A percentile compares a stretch with the other conserved stretches of the same genome.
These are phyloP conservation scores for Stigmatopora nigra DNA, from an alignment of 2,113 vertebrate species.

Conservation along the genomic window DNA sequence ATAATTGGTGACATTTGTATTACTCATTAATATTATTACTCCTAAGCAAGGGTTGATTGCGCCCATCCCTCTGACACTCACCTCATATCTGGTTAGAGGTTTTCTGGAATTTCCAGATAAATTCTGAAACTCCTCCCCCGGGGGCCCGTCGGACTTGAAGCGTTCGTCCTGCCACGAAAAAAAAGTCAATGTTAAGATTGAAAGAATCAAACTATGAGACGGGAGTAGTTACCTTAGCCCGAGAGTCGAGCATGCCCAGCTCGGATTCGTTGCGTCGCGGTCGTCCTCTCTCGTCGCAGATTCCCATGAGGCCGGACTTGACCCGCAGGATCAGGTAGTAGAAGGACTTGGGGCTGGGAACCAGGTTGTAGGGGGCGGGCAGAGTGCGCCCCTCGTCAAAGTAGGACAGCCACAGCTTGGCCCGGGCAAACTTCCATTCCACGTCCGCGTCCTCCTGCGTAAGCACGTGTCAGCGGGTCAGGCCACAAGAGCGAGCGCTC, in stretches of 20 bases:
- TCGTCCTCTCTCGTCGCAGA: slow-evolving; percentile 87
- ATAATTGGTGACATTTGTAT: background rate
- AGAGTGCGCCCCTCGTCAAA: slow-evolving; percentile 95
- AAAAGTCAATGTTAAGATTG: slow-evolving; percentile 14
- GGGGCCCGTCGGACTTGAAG: slow-evolving; percentile 74
- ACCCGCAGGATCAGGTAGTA: slow-evolving; percentile 91
- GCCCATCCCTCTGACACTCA: slow-evolving; percentile 43
- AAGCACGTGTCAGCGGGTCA: slow-evolving; percentile 1
- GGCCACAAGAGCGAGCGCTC: too few species aligned
- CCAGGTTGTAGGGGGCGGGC: slow-evolving; percentile 91
- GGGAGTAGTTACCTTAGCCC: slow-evolving; percentile 71
- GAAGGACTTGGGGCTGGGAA: slow-evolving; percentile 96
- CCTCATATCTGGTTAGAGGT: slow-evolving; percentile 92
- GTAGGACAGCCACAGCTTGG: slow-evolving; percentile 95
- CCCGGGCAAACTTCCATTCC: slow-evolving; percentile 96
- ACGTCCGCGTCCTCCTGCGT: slow-evolving; percentile 92
- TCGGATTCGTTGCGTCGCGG: slow-evolving; percentile 85
- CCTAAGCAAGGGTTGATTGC: background rate
- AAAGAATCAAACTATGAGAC: slow-evolving; percentile 1
- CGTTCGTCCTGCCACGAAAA: slow-evolving; percentile 73
- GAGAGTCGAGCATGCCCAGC: slow-evolving; percentile 92
- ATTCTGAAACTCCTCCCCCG: slow-evolving; percentile 70
- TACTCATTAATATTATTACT: background rate
- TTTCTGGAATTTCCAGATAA: slow-evolving; percentile 78
- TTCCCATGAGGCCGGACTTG: slow-evolving; percentile 84